Conservation (phyloP, 2,113 vertebrate genomes). For the Carollia perspicillata region DNA sequence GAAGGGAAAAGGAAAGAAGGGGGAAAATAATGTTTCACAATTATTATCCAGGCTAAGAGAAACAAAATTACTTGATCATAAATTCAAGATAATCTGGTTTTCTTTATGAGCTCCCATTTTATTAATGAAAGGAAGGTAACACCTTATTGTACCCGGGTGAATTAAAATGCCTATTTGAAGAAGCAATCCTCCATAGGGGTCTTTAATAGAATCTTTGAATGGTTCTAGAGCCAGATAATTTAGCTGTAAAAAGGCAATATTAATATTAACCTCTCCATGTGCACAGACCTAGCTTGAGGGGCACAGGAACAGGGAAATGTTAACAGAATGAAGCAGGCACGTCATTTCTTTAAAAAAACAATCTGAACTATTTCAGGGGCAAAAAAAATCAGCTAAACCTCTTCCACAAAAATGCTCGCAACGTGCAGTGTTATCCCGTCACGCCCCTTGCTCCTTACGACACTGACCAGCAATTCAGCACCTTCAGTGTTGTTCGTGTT, state of each 20-base stretch:
- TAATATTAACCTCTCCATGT: conserved; percentile 85
- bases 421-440: background rate
- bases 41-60: conserved; percentile 86
- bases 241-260: conserved; percentile 85
- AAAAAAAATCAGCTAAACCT: conserved; percentile 48
- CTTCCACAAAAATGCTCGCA: conserved; percentile 36
- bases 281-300: conserved; percentile 78
- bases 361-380: conserved; percentile 49
- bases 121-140: conserved; percentile 88
- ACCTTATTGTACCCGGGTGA: conserved; percentile 87
- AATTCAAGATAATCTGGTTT: conserved; percentile 89
- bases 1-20: conserved; percentile 78
- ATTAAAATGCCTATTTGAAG: conserved; percentile 88
- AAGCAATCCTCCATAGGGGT: conserved; percentile 86
- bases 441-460: conserved; percentile 24
- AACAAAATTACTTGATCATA: conserved; percentile 89
- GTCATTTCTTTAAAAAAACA: conserved; percentile 55
- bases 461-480: conserved; percentile 43
- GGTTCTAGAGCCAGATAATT: conserved; percentile 85
- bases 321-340: conserved; percentile 51
- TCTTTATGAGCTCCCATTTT: conserved; percentile 89
- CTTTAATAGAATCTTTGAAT: conserved; percentile 87
- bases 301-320: conserved; percentile 53
- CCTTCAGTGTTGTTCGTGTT: background rate
- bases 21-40: conserved; percentile 83